Evolutionary conservation across 2,797 vertebrate genomes (phyloP), one percentile per base, ranked within the genome.

Genomic region (Euphonia xanthogaster): DNA sequence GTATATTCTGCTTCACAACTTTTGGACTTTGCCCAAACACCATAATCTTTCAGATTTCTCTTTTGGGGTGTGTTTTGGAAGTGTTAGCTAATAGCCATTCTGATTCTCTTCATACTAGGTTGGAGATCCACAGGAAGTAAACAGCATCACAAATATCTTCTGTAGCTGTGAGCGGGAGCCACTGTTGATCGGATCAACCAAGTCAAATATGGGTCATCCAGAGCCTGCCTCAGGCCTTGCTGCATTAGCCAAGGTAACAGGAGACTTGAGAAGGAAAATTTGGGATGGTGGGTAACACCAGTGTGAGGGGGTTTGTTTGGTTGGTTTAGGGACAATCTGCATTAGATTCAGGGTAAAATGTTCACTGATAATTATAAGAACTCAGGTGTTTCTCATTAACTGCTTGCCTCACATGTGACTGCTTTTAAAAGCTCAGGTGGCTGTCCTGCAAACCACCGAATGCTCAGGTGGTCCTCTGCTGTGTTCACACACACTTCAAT

Each of bases 201-300:
- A 99, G 96, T 99, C 99, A 67, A 99, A 99, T 97, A 99, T 99
- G 99, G 99, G 99, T 37, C 99, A 99, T 82, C 98, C 99, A 8
- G 99, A 99, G 96, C 99, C 99, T 5, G 99, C 99, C 18, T 99
- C 99, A 2, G 99, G 99, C 51, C 98, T 99, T 68, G 98, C 98
- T 18, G 99, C 98, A 1, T 97, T 99, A 77, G 97, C 98, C 63
- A 99, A 99, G 98, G 99, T 99, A 94, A 98, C 6, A 6, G 37
- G 11, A 58, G 24, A 17, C 44, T 55, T 37, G 30, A 70, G 58
- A 84, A 68, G 19, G 28, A 86, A 53, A 62, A 57, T 1, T 12
- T n/a, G 7, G 44, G 9, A 31, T 30, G 25, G 12, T 15, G 18
- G 42, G n/a, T 13, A 66, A 33, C 39, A 40, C 35, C 44, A 42